Conservation (phyloP, 2,113 vertebrate genomes). For the Varanus salvator region DNA sequence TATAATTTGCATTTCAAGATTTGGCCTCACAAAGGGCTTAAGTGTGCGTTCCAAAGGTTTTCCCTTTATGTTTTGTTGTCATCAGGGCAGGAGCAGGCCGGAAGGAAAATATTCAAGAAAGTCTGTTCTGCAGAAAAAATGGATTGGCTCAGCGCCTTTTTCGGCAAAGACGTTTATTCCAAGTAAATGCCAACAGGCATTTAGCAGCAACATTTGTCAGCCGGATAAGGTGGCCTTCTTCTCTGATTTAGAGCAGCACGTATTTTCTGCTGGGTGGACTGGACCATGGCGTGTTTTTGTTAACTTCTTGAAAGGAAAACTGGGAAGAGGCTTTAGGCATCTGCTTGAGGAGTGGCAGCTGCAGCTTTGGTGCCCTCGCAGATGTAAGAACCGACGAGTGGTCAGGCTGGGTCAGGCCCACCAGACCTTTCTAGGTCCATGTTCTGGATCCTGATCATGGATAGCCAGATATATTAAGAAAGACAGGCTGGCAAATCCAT, state of each 20-base stretch:
- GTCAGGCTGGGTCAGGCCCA: background rate
- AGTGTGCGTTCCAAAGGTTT: constrained; percentile 23
- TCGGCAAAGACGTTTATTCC: constrained; percentile 59
- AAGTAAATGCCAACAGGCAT: constrained; percentile 52
- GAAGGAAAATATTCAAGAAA: constrained; percentile 49
- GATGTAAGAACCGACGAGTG: background rate
- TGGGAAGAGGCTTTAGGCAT: background rate
- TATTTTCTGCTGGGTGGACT: constrained; percentile 63
- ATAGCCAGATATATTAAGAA: too few species aligned
- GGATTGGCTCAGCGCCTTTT: constrained; percentile 57
- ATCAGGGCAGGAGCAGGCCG: constrained; percentile 30
- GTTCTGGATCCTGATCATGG: background rate
- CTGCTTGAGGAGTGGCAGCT: background rate
- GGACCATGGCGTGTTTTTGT: constrained; percentile 54
- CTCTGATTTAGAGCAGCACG: constrained; percentile 57
- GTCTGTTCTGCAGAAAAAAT: constrained; percentile 59
- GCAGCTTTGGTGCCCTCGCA: background rate
- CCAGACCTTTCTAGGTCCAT: background rate
- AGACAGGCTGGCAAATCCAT: background rate
- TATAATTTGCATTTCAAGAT: constrained; percentile 55
- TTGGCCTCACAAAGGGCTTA: constrained; percentile 41
- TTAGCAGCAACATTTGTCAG: constrained; percentile 60
- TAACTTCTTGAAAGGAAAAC: constrained; percentile 42
- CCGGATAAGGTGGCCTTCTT: constrained; percentile 44
- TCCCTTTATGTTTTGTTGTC: constrained; percentile 4